A percentile compares a stretch with the other conserved stretches of the same genome.
Evolutionary conservation across 2,113 vertebrate species (phyloP).

Genomic region (Corythoichthys haematopterus): DNA sequence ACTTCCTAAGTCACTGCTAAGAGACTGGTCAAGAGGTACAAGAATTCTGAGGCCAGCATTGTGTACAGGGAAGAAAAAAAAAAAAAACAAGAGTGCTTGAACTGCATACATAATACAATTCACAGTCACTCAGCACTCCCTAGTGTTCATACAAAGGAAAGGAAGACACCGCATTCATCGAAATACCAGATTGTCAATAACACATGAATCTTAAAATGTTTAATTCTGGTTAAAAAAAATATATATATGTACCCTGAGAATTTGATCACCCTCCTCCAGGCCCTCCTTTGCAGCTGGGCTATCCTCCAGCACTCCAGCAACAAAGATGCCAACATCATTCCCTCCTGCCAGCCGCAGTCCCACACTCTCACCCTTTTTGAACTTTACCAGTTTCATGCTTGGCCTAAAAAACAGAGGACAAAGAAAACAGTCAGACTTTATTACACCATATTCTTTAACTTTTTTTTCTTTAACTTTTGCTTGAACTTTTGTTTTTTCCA

Average conservation of each 20-base stretch:
- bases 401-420: conserved; percentile 71
- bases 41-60: conserved; percentile 50
- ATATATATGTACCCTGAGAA: conserved; percentile 84
- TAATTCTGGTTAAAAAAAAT: not conserved
- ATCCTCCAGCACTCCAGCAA: conserved; percentile 94
- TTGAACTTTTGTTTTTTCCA: conserved; percentile 9
- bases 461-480: too few species aligned
- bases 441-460: conserved; percentile 5
- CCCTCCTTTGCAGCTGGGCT: conserved; percentile 98
- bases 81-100: conserved; percentile 14
- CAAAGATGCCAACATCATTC: conserved; percentile 98
- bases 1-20: conserved; percentile 38
- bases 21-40: conserved; percentile 49
- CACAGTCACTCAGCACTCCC: not conserved
- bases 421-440: conserved; percentile 19
- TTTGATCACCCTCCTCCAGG: conserved; percentile 97
- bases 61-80: conserved; percentile 41
- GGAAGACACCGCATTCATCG: not conserved
- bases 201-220: not conserved
- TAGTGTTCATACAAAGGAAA: not conserved
- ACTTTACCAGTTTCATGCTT: conserved; percentile 98
- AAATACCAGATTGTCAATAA: not conserved
- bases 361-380: conserved; percentile 97
- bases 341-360: conserved; percentile 95
- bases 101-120: conserved; percentile 33